Conservation (phyloP, 2,113 vertebrate genomes). For the Meriones unguiculatus region DNA sequence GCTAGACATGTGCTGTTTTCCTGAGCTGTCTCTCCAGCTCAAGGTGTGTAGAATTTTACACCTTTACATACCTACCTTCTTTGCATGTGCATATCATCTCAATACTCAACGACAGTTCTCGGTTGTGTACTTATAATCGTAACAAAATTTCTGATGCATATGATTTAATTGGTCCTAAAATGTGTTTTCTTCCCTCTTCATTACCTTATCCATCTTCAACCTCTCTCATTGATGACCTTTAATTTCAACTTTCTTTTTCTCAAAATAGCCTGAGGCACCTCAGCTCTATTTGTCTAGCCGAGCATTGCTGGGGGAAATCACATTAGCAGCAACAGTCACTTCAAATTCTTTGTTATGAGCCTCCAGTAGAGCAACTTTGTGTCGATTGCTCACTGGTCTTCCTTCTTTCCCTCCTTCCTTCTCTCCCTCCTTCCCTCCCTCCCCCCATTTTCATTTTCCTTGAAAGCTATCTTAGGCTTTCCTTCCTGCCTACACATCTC, state of each 20-base stretch:
- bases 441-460: too few species aligned
- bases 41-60: not conserved
- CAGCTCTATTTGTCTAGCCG: not conserved
- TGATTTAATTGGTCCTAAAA: not conserved
- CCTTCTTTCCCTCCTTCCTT: too few species aligned
- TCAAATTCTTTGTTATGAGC: not conserved
- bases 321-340: not conserved
- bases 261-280: not conserved
- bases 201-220: not conserved
- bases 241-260: conserved; percentile 18
- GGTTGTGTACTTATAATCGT: not conserved
- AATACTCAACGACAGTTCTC: not conserved
- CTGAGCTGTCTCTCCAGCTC: not conserved
- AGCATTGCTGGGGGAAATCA: not conserved
- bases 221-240: not conserved
- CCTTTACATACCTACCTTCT: not conserved
- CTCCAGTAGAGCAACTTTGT: not conserved
- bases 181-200: not conserved
- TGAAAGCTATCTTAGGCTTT: too few species aligned
- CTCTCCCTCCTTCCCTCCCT: too few species aligned
- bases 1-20: not conserved
- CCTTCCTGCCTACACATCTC: not conserved
- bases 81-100: not conserved
- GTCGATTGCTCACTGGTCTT: too few species aligned
- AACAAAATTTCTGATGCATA: not conserved